Evolutionary conservation across 1,140 invertebrate genomes (phyloP), one percentile per base, ranked within the genome.

Genomic region (Euglossa dilemma): DNA sequence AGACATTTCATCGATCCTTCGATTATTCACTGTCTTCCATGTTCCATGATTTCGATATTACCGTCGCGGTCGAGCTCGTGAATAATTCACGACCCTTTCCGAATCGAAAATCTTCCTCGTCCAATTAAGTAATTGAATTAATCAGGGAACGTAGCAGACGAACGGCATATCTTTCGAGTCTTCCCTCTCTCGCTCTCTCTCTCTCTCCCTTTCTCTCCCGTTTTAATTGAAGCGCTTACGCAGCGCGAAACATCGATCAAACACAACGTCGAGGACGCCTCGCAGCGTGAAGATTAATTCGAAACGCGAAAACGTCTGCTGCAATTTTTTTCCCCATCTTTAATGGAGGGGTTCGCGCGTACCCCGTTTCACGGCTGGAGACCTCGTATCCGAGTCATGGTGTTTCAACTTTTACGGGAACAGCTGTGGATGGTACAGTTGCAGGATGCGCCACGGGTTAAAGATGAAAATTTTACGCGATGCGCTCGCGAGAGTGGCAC

Each of bases 81-180:
- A 77, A 77, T 77, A 77, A 77, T 77, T 66, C 50, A 77, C 63
- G 61, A 56, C 23, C 20, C 50, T 56, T 76, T 43, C 45, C 12
- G 61, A 20, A 52, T 77, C 8, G 25, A 54, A 64, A 54, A 77
- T 66, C 75, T 77, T 54, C 75, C 23, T n/a, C 47, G 61, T 77
- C 75, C 75, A 54, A 67, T 77, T 77, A 66, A 50, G 28, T 67
- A 67, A 77, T 63, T 77, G 63, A 77, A 77, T 77, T 66, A 77
- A 77, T 54, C 61, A 45, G 25, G 18, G 28, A 54, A 28, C 70
- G 70, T 52, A 11, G 4, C 28, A 25, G 23, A 45, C 14, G 54
- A 73, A 73, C 63, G 8, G 43, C 12, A 67, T 45, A 45, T 11
- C 71, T 73, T 73, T 9, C 54, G 54, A 9, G 23, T 36, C 6